Evolutionary conservation across 2,797 vertebrate genomes (phyloP).

Genomic region (Percopsis omiscomaycus): DNA sequence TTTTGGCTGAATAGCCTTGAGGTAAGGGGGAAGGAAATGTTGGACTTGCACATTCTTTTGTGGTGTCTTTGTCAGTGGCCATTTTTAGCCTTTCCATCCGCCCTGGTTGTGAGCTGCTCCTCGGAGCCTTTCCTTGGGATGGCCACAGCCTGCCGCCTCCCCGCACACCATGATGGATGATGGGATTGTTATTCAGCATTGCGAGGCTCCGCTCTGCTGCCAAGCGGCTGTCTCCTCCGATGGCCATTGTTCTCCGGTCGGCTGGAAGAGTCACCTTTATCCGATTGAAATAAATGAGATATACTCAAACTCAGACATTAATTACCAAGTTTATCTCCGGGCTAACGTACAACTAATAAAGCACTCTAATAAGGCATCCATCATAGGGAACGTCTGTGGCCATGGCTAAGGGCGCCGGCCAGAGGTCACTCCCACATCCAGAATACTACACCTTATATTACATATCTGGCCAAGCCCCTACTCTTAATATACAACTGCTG

Average conservation of each 20-base stretch:
- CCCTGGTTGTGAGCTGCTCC: conserved; percentile 60
- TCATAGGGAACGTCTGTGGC: conserved; percentile 73
- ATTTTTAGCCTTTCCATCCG: conserved; percentile 53
- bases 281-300: conserved; percentile 87
- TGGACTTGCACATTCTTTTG: conserved; percentile 4
- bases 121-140: conserved; percentile 67
- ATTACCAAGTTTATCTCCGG: conserved; percentile 85
- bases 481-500: neutral
- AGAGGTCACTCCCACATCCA: conserved; percentile 69
- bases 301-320: conserved; percentile 86
- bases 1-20: conserved; percentile 14
- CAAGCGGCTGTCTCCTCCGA: conserved; percentile 78
- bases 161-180: conserved; percentile 81
- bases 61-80: conserved; percentile 22
- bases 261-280: conserved; percentile 87
- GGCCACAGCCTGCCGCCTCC: conserved; percentile 69
- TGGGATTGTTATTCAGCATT: conserved; percentile 80
- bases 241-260: conserved; percentile 81
- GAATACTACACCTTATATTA: conserved; percentile 27
- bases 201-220: conserved; percentile 72
- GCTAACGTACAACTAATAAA: conserved; percentile 85
- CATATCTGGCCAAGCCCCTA: conserved; percentile 11
- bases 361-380: conserved; percentile 83
- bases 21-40: conserved; percentile 16
- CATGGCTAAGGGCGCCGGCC: conserved; percentile 72